phyloP scores from a whole-genome alignment of 2,797 vertebrate genomes.

The Smutsia gigantea region DNA sequence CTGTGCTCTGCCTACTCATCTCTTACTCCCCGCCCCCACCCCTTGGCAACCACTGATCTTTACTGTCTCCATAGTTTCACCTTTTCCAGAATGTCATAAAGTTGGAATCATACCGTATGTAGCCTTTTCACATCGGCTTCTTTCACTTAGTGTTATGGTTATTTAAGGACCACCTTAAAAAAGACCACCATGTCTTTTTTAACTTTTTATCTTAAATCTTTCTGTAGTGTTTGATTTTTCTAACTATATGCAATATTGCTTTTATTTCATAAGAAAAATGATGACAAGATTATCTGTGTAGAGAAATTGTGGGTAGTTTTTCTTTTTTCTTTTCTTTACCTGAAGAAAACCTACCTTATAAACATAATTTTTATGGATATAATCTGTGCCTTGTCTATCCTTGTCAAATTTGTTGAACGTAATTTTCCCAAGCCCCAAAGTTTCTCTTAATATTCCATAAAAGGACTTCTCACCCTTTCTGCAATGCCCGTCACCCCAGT shows the following conservation, averaged over 20 bases:
- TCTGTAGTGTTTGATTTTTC: not conserved
- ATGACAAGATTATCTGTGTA: not conserved
- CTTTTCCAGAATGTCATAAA: not conserved
- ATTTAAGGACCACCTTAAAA: no score
- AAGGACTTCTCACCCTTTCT: not conserved
- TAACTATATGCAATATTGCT: not conserved
- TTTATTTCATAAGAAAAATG: constrained; percentile 28
- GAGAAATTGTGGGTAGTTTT: constrained; percentile 14
- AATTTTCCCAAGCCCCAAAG: not conserved
- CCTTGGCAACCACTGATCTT: not conserved
- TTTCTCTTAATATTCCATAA: not conserved
- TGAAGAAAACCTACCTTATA: not conserved
- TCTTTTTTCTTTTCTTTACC: constrained; percentile 23
- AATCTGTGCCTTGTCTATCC: not conserved
- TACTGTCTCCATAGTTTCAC: not conserved
- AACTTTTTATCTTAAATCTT: constrained; percentile 45
- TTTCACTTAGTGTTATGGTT: not conserved
- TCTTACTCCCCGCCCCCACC: not conserved
- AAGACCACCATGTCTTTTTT: not conserved
- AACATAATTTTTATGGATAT: not conserved
- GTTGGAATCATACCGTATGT: not conserved
- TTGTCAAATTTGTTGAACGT: not conserved
- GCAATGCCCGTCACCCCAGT: not conserved
- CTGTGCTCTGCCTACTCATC: not conserved
- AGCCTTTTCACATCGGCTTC: not conserved